Percentiles rank a stretch among this genome's conserved stretches.
Conservation (phyloP, 2,888 invertebrate species). For the Eupithecia tripunctaria region DNA sequence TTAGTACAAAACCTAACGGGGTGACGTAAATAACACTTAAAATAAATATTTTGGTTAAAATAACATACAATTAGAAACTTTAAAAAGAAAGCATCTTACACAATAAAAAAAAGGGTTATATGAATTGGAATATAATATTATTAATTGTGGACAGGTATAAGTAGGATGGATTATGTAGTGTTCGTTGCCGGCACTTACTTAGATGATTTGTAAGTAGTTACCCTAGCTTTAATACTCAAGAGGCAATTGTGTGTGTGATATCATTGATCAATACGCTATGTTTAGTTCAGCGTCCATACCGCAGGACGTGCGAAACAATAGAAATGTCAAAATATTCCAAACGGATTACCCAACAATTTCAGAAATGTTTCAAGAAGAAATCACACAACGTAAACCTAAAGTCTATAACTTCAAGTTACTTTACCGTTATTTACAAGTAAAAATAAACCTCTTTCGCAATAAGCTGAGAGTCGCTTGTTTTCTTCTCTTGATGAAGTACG, state of each 20-base stretch:
- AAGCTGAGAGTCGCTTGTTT: not conserved
- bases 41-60: no score
- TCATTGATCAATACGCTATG: not conserved
- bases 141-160: not conserved
- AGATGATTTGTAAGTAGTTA: not conserved
- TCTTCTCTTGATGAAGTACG: not conserved
- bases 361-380: not conserved
- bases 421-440: not conserved
- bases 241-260: not conserved
- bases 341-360: slow-evolving; percentile 9
- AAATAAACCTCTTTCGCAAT: not conserved
- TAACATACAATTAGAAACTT: no score
- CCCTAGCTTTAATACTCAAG: not conserved
- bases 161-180: not conserved
- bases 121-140: no score
- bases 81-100: no score
- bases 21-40: no score
- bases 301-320: slow-evolving; percentile 15
- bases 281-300: slow-evolving; percentile 9
- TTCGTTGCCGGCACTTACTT: not conserved
- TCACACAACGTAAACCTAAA: not conserved
- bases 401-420: not conserved
- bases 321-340: slow-evolving; percentile 20
- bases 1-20: no score
- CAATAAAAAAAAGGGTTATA: no score